phyloP scores from a whole-genome alignment of 1,140 invertebrate genomes.

The Dendroctonus ponderosae region DNA sequence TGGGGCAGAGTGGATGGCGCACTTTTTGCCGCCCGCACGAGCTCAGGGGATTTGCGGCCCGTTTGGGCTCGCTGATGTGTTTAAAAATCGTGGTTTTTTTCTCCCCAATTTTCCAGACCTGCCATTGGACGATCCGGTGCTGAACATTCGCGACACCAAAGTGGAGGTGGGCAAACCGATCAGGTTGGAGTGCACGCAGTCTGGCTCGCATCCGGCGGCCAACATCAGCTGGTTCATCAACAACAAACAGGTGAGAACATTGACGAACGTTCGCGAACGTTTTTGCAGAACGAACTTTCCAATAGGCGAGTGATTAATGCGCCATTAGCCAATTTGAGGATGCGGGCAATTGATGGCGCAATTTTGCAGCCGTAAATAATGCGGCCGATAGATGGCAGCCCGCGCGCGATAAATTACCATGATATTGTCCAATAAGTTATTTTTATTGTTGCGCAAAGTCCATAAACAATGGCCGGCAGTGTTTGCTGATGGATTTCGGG shows the following conservation, averaged over 20 bases:
- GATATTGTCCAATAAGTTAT: too few relatives aligned
- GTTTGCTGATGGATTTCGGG: too few relatives aligned
- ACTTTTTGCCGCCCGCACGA: too few relatives aligned
- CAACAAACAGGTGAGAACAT: slow-evolving; percentile 57
- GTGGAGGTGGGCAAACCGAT: slow-evolving; percentile 50
- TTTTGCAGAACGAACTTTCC: background rate
- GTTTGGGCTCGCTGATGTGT: too few relatives aligned
- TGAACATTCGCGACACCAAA: slow-evolving; percentile 43
- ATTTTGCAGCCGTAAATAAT: background rate
- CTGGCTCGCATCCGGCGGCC: slow-evolving; percentile 58
- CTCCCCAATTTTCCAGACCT: slow-evolving; percentile 34
- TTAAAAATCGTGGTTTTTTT: slow-evolving; percentile 2
- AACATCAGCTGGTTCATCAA: slow-evolving; percentile 67
- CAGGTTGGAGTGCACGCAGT: slow-evolving; percentile 56
- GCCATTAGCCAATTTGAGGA: background rate
- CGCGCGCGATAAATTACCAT: too few relatives aligned
- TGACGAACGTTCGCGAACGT: background rate
- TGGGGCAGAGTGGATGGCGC: too few relatives aligned
- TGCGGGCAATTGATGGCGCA: background rate
- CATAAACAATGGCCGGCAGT: too few relatives aligned
- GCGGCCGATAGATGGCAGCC: background rate
- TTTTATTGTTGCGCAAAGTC: too few relatives aligned
- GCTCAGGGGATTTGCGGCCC: too few relatives aligned
- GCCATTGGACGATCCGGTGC: slow-evolving; percentile 40
- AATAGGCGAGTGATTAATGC: background rate